Evolutionary conservation across 2,797 vertebrate genomes (phyloP).

Genomic region (Limosa lapponica): DNA sequence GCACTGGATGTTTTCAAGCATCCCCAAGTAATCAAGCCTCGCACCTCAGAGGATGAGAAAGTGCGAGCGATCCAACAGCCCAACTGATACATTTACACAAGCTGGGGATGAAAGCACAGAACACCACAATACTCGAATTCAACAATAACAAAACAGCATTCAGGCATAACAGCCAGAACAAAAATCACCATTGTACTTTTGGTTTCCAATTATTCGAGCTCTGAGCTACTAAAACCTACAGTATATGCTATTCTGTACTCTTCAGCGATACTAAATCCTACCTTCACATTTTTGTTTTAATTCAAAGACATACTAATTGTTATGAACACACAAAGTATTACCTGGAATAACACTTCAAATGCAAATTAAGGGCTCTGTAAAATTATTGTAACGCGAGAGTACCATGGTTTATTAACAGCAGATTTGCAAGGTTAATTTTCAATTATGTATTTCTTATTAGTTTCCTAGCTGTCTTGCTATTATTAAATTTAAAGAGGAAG

Average conservation of each 20-base stretch:
- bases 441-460: slow-evolving; percentile 78
- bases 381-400: slow-evolving; percentile 63
- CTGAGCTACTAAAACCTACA: not conserved
- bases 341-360: slow-evolving; percentile 66
- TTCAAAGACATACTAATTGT: slow-evolving; percentile 11
- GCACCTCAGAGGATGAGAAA: not conserved
- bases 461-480: slow-evolving; percentile 71
- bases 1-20: not conserved
- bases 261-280: not conserved
- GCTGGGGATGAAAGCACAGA: not conserved
- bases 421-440: slow-evolving; percentile 79
- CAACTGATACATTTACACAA: not conserved
- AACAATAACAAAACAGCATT: slow-evolving; percentile 57
- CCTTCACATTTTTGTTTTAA: not conserved
- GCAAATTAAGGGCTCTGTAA: slow-evolving; percentile 62
- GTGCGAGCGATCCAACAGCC: rapidly evolving
- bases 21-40: not conserved
- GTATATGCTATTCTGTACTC: not conserved
- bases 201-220: not conserved
- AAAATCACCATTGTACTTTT: not conserved
- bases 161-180: slow-evolving; percentile 12
- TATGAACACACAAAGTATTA: slow-evolving; percentile 50
- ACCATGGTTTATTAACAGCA: slow-evolving; percentile 71
- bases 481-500: slow-evolving; percentile 77
- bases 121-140: slow-evolving; percentile 10